phyloP scores from a whole-genome alignment of 2,888 invertebrate genomes.

The Cephus rjabovi region DNA sequence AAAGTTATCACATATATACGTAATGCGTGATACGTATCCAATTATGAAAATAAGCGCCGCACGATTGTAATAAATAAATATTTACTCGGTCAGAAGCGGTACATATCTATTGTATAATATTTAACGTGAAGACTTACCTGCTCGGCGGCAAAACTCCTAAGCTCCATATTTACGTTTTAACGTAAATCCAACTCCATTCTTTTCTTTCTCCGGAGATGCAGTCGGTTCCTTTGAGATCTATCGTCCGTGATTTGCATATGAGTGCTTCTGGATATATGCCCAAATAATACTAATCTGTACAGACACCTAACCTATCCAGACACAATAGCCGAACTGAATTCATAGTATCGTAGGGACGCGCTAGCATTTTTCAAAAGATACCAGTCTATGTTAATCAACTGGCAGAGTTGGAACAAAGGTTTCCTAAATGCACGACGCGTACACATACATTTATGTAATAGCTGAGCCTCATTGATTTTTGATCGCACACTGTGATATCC shows the following conservation, averaged over 20 bases:
- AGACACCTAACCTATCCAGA: background rate
- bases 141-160: background rate
- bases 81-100: background rate
- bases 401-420: background rate
- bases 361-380: background rate
- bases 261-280: slow-evolving; percentile 3
- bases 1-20: background rate
- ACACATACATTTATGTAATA: background rate
- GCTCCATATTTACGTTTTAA: slow-evolving; percentile 6
- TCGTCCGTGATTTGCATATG: slow-evolving; percentile 9
- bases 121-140: background rate
- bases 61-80: background rate
- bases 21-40: background rate
- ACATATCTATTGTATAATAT: background rate
- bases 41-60: background rate
- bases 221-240: slow-evolving; percentile 7
- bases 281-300: background rate
- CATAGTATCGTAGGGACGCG: background rate
- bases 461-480: background rate
- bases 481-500: background rate
- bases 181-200: background rate
- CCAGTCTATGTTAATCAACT: background rate
- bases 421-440: background rate
- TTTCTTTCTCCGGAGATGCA: background rate
- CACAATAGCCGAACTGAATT: background rate